A percentile compares a stretch with the other conserved stretches of the same genome.
These are phyloP conservation scores for Heliconius eleuchia DNA, from an alignment of 1,140 invertebrate genomes.

Conservation along the genomic window DNA sequence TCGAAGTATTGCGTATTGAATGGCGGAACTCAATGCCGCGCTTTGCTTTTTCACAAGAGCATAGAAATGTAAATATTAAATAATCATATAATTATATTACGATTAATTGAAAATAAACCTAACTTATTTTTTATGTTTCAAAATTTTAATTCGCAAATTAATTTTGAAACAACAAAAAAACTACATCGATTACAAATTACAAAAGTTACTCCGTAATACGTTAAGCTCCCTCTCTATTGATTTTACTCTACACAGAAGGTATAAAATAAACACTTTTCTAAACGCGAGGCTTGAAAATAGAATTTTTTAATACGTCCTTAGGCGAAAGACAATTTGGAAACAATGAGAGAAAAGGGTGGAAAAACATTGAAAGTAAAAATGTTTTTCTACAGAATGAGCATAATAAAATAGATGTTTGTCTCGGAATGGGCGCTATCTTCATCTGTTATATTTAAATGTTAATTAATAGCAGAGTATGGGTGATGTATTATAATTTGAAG, in stretches of 20 bases:
- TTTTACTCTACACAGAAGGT: neutral
- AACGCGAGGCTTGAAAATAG: conserved; percentile 1
- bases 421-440: conserved; percentile 2
- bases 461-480: conserved; percentile 21
- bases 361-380: conserved; percentile 18
- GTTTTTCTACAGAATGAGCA: conserved; percentile 14
- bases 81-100: no score
- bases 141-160: neutral
- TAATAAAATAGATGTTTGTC: conserved; percentile 8
- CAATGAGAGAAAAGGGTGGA: neutral
- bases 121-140: no score
- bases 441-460: neutral
- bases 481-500: no score
- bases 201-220: neutral
- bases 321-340: conserved; percentile 15
- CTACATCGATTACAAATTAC: neutral
- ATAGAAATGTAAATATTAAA: no score
- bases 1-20: no score
- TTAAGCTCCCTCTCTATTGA: neutral
- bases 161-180: neutral
- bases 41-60: no score
- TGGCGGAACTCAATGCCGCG: no score
- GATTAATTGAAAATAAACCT: no score
- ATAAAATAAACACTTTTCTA: neutral
- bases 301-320: conserved; percentile 21